These are phyloP conservation scores for Drosophila virilis DNA, from an alignment of 1,140 invertebrate genomes.

Conservation along the genomic window DNA sequence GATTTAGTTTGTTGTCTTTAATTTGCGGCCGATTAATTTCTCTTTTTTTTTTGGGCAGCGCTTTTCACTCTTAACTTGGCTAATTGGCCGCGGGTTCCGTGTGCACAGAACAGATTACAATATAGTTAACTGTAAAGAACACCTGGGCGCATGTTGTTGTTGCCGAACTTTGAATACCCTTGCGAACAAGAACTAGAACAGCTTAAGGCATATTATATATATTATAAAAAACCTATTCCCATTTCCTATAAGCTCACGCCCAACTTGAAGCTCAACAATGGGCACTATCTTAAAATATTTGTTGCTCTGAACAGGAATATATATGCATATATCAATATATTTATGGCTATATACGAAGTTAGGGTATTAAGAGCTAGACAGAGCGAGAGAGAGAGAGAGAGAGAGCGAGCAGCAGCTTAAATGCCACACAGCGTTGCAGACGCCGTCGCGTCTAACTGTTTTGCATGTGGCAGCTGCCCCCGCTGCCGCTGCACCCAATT, in stretches of 20 bases:
- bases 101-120: conserved; percentile 1
- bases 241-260: no score
- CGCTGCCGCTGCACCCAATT: conserved; percentile 27
- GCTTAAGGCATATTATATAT: no score
- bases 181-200: background rate
- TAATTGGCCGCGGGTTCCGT: conserved; percentile 14
- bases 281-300: no score
- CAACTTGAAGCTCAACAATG: no score
- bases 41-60: conserved; percentile 47
- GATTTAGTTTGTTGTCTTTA: conserved; percentile 50
- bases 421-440: background rate
- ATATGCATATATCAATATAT: no score
- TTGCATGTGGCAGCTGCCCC: conserved; percentile 24
- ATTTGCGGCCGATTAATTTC: conserved; percentile 77
- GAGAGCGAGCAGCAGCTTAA: no score
- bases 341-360: no score
- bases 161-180: no score
- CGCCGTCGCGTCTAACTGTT: conserved; percentile 36
- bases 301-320: no score
- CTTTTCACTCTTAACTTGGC: conserved; percentile 34
- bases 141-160: background rate
- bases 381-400: background rate
- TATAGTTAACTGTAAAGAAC: conserved; percentile 9
- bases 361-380: background rate
- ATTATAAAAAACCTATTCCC: no score